Conservation (phyloP, 1,140 invertebrate genomes). For the Neodiprion pinetum region DNA sequence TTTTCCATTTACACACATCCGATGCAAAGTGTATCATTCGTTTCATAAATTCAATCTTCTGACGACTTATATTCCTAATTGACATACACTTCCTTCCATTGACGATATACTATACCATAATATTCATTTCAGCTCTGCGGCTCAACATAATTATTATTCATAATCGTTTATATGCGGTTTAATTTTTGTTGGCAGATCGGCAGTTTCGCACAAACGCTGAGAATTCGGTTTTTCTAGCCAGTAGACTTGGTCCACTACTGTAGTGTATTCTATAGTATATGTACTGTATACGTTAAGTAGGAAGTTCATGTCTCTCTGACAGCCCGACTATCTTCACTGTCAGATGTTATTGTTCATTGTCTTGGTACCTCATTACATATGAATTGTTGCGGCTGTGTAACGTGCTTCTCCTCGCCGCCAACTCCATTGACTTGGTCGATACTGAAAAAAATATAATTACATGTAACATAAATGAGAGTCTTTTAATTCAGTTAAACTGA, state of each 20-base stretch:
- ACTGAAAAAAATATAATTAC: constrained; percentile 69
- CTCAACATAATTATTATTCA: too few species aligned
- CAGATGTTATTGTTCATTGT: neutral
- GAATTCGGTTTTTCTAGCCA: constrained; percentile 19
- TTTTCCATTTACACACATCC: too few species aligned
- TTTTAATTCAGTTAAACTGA: neutral
- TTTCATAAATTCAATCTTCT: too few species aligned
- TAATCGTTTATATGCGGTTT: too few species aligned
- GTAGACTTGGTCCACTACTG: constrained; percentile 25
- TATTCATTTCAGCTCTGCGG: too few species aligned
- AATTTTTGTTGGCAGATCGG: neutral
- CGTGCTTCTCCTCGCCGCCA: constrained; percentile 87
- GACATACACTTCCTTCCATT: too few species aligned
- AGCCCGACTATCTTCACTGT: constrained; percentile 43
- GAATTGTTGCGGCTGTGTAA: constrained; percentile 91
- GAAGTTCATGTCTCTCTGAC: constrained; percentile 48
- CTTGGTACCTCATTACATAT: constrained; percentile 72
- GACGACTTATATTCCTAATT: too few species aligned
- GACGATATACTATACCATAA: too few species aligned
- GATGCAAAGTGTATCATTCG: too few species aligned
- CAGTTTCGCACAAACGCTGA: constrained; percentile 24
- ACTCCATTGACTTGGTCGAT: constrained; percentile 92
- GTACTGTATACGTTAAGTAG: constrained; percentile 47
- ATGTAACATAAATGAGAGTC: neutral
- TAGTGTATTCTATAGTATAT: too few species aligned